Percentiles rank a stretch among this genome's conserved stretches.
Conservation (phyloP, 2,113 vertebrate genomes). For the Tonatia bakeri region DNA sequence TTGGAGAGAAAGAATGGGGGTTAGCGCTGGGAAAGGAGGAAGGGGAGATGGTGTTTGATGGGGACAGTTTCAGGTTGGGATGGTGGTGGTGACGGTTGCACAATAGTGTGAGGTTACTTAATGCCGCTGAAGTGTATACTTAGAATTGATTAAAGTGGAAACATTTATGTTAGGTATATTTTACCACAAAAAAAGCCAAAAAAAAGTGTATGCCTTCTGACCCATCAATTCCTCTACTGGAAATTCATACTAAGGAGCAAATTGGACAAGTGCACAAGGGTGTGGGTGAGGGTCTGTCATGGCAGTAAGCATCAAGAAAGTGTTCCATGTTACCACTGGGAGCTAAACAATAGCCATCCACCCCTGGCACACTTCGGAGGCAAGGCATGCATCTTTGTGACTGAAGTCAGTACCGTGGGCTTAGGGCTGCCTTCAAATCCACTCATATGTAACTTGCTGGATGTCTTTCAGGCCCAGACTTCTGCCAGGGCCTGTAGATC, state of each 20-base stretch:
- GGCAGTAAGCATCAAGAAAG: too few relatives aligned
- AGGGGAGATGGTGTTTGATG: neutral
- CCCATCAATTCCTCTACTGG: neutral
- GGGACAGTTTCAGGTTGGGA: neutral
- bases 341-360: rapidly evolving
- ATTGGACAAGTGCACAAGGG: neutral
- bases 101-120: neutral
- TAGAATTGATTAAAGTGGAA: neutral
- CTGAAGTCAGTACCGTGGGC: neutral
- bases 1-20: neutral
- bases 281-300: neutral
- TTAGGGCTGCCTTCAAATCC: neutral
- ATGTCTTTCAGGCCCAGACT: neutral
- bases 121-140: neutral
- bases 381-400: neutral
- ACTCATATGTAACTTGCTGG: neutral
- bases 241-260: neutral
- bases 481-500: too few relatives aligned
- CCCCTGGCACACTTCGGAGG: neutral
- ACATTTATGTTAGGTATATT: neutral
- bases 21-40: too few relatives aligned
- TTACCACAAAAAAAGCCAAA: neutral
- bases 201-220: neutral
- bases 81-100: neutral
- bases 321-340: neutral